Conservation (phyloP, 2,888 invertebrate species). For the Parapristionchus giblindavisi region DNA sequence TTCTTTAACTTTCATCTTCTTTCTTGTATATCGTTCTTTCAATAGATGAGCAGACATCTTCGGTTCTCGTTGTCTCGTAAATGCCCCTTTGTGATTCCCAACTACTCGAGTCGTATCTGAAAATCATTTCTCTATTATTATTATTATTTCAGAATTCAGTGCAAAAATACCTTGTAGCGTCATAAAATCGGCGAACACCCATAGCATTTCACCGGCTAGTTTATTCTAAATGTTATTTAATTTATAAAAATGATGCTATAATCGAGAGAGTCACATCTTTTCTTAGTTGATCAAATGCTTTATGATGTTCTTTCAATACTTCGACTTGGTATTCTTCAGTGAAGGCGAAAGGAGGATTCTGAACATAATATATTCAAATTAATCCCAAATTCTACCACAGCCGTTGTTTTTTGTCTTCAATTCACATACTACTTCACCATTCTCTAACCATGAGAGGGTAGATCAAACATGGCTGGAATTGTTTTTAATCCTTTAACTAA, state of each 20-base stretch:
- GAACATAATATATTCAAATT: slow-evolving; percentile 29
- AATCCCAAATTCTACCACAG: background rate
- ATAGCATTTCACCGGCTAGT: slow-evolving; percentile 92
- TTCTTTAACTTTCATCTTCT: background rate
- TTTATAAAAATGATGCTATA: background rate
- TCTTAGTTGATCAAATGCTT: slow-evolving; percentile 84
- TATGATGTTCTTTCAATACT: slow-evolving; percentile 85
- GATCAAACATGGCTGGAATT: background rate
- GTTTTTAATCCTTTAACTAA: background rate
- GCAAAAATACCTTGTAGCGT: slow-evolving; percentile 75
- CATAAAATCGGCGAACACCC: slow-evolving; percentile 99
- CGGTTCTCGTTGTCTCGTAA: slow-evolving; percentile 88
- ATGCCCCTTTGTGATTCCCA: slow-evolving; percentile 77
- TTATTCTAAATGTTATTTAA: slow-evolving; percentile 43
- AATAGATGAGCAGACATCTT: slow-evolving; percentile 86
- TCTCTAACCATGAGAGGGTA: too few species aligned
- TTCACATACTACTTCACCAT: background rate
- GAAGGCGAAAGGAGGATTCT: slow-evolving; percentile 80
- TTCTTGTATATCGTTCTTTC: slow-evolving; percentile 78
- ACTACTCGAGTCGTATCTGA: slow-evolving; percentile 62
- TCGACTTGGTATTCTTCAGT: slow-evolving; percentile 93
- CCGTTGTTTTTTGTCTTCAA: background rate
- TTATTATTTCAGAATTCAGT: background rate
- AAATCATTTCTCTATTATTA: slow-evolving; percentile 22
- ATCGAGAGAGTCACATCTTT: slow-evolving; percentile 70